A percentile compares a stretch with the other conserved stretches of the same genome.
Conservation (phyloP, 2,797 vertebrate genomes). For the Neostethus bicornis region DNA sequence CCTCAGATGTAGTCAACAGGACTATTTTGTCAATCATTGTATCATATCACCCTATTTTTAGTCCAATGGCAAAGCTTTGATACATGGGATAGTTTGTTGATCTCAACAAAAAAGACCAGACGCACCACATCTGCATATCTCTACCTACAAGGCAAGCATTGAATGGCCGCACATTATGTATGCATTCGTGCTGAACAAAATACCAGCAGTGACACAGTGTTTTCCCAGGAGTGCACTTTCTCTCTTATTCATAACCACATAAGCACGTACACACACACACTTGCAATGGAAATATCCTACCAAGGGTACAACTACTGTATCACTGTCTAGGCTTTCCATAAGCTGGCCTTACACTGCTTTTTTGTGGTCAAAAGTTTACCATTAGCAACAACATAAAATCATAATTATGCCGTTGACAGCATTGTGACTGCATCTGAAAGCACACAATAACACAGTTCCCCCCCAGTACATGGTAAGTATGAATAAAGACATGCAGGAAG, state of each 20-base stretch:
- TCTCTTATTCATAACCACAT: neutral
- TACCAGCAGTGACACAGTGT: conserved; percentile 30
- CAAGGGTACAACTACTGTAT: conserved; percentile 36
- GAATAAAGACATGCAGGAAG: conserved; percentile 21
- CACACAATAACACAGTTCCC: conserved; percentile 20
- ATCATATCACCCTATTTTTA: conserved; percentile 27
- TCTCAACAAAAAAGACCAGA: conserved; percentile 43
- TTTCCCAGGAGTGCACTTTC: conserved; percentile 23
- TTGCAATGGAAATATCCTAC: conserved; percentile 13
- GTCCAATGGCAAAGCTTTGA: conserved; percentile 11
- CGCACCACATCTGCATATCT: conserved; percentile 49
- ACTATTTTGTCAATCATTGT: conserved; percentile 39
- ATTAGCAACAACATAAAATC: conserved; percentile 25
- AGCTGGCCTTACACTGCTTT: conserved; percentile 11
- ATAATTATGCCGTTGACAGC: conserved; percentile 52
- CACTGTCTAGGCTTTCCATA: conserved; percentile 30
- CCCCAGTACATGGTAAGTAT: conserved; percentile 26
- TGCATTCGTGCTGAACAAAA: conserved; percentile 47
- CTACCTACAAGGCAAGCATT: conserved; percentile 34
- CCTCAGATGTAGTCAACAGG: conserved; percentile 4
- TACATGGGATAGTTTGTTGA: conserved; percentile 45
- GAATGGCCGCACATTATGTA: conserved; percentile 44
- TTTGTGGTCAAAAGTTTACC: conserved; percentile 44
- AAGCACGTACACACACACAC: conserved; percentile 2
- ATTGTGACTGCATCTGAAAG: conserved; percentile 13